Evolutionary conservation across 2,113 vertebrate genomes (phyloP), one percentile per base, ranked within the genome.

Genomic region (Hemicordylus capensis): DNA sequence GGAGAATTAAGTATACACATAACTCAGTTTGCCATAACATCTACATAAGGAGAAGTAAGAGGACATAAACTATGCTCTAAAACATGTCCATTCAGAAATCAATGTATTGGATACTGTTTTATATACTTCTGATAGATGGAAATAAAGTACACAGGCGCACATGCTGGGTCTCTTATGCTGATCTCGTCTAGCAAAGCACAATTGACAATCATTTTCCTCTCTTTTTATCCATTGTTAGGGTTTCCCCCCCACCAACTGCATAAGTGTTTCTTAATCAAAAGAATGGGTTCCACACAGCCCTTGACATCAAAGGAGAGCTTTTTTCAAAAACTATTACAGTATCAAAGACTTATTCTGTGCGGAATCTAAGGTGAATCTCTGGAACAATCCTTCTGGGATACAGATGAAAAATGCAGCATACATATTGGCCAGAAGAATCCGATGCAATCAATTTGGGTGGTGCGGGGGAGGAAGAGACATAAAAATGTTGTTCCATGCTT

Each of bases 261-360:
- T 63, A 90, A 93, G 91, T 87, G 70, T 82, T 92, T 91, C 95
- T 93, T 96, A 96, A 96, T 96, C 95, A 96, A 96, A 97, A 95
- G 94, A 93, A 92, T 83, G 92, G 58, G 87, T 91, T 94, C 87
- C 82, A 88, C 86, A 89, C 85, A 89, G 90, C 91, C 91, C 90
- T 83, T 83, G 87, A 92, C 94, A 95, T 96, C 95, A 96, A 95
- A 96, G 85, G 85, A 88, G 42, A 93, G 86, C 86, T 67, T 28
- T 44, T 93, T 95, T 95, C 95, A 82, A 94, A 93, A 94, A 93
- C 96, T 90, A 95, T 96, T 94, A 96, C 91, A 87, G 89, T 93
- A 95, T 94, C 95, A 93, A 95, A 96, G 96, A 93, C 84, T 94
- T 90, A 93, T 93, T 94, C 95, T 95, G 91, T 94, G 93, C 89